Evolutionary conservation across 23 tunicate species (phyloP).

Genomic region (Ascidia mentula): DNA sequence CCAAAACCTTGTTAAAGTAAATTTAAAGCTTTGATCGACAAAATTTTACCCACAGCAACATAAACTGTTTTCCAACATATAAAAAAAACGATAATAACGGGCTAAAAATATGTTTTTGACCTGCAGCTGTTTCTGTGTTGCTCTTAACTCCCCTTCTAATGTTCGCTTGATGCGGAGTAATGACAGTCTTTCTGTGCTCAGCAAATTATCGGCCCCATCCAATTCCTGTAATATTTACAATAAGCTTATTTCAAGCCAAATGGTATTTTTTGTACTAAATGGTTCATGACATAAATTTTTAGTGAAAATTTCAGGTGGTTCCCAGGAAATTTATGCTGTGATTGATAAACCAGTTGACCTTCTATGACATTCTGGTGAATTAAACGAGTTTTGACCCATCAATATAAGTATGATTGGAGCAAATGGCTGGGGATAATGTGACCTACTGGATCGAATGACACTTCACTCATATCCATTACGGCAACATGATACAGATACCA

Average conservation of each 20-base stretch:
- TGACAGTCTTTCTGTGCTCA: constrained; percentile 63
- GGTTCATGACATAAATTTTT: too few species aligned
- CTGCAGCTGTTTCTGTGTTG: constrained; percentile 83
- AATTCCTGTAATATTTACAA: constrained; percentile 28
- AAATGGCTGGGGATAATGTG: not conserved
- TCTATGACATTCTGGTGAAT: too few species aligned
- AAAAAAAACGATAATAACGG: too few species aligned
- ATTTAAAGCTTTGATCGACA: not conserved
- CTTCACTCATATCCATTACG: constrained; percentile 1
- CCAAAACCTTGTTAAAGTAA: constrained; percentile 32
- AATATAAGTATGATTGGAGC: too few species aligned
- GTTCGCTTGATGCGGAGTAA: constrained; percentile 75
- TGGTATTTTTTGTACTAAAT: too few species aligned
- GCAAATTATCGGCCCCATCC: constrained; percentile 78
- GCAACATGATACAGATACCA: not conserved
- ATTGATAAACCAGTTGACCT: too few species aligned
- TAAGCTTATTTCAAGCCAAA: too few species aligned
- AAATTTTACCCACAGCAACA: not conserved
- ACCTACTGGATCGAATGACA: constrained; percentile 5
- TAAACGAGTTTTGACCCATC: too few species aligned
- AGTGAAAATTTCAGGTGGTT: too few species aligned
- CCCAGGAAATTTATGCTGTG: too few species aligned
- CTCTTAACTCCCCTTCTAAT: constrained; percentile 75
- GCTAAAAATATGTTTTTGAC: too few species aligned
- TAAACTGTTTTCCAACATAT: too few species aligned